phyloP scores from a whole-genome alignment of 2,797 vertebrate species.

The Helostoma temminkii region DNA sequence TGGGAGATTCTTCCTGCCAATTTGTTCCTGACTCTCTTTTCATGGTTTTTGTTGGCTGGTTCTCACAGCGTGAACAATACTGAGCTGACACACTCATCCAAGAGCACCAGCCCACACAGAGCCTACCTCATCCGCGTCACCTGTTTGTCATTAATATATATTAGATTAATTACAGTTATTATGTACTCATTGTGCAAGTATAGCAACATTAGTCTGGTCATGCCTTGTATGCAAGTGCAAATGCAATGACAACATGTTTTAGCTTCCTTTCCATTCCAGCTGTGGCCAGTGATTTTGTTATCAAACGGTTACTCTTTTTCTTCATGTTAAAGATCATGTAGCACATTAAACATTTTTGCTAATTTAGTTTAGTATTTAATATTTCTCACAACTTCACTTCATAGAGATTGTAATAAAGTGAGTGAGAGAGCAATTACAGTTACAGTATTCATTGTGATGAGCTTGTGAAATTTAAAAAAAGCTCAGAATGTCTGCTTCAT shows the following conservation, averaged over 20 bases:
- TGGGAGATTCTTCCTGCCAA: not conserved
- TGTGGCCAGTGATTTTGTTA: no score
- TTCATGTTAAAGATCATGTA: no score
- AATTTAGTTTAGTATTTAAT: no score
- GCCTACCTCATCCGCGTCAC: conserved; percentile 6
- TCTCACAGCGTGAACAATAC: not conserved
- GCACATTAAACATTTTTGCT: no score
- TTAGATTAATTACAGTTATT: conserved; percentile 1
- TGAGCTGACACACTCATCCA: not conserved
- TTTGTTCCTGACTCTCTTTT: not conserved
- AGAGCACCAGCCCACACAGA: conserved; percentile 7
- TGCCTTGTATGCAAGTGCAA: not conserved
- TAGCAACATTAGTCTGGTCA: not conserved
- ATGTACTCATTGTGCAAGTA: not conserved
- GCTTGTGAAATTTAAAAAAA: not conserved
- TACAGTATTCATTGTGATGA: not conserved
- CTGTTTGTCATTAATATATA: conserved; percentile 10
- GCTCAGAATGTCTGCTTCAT: no score
- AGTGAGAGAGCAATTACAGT: not conserved
- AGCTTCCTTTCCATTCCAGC: no score
- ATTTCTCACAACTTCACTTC: no score
- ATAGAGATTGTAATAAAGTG: no score
- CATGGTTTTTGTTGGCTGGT: not conserved
- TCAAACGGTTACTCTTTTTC: no score
- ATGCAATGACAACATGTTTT: no score